Conservation (phyloP, 2,888 invertebrate genomes). For the Andrena fulva region DNA sequence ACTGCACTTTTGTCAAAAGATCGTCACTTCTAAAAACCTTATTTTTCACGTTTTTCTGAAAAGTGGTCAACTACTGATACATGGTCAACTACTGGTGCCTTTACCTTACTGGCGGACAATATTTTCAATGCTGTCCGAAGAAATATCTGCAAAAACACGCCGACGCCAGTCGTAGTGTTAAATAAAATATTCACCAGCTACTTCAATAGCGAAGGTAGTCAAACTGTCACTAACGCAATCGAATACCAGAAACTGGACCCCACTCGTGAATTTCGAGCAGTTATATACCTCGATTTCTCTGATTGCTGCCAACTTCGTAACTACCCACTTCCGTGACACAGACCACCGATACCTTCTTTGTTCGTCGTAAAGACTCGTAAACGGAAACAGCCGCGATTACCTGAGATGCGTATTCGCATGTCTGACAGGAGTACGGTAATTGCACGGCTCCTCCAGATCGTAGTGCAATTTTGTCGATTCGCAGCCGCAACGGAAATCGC, state of each 20-base stretch:
- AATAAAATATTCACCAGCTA: too few species aligned
- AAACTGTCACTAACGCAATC: background rate
- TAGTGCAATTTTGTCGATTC: constrained; percentile 47
- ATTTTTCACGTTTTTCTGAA: too few species aligned
- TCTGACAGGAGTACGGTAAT: constrained; percentile 74
- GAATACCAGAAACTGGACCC: background rate
- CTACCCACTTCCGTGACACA: background rate
- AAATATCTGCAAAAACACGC: too few species aligned
- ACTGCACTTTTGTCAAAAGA: too few species aligned
- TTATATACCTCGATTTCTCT: background rate
- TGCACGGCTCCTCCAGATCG: constrained; percentile 64
- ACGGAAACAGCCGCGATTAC: constrained; percentile 20
- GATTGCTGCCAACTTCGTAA: background rate
- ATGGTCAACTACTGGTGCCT: too few species aligned
- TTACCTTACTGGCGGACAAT: too few species aligned
- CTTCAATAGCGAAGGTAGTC: too few species aligned
- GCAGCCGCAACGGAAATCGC: constrained; percentile 40
- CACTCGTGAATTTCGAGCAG: background rate
- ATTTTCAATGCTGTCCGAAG: too few species aligned
- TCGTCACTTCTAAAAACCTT: too few species aligned
- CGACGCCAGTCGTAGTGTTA: too few species aligned
- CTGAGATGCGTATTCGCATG: constrained; percentile 64
- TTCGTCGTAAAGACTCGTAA: constrained; percentile 10
- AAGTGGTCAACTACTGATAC: too few species aligned
- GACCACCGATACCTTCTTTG: constrained; percentile 1